Evolutionary conservation across 1,140 invertebrate genomes (phyloP), one percentile per base, ranked within the genome.

Genomic region (Euura lappo): DNA sequence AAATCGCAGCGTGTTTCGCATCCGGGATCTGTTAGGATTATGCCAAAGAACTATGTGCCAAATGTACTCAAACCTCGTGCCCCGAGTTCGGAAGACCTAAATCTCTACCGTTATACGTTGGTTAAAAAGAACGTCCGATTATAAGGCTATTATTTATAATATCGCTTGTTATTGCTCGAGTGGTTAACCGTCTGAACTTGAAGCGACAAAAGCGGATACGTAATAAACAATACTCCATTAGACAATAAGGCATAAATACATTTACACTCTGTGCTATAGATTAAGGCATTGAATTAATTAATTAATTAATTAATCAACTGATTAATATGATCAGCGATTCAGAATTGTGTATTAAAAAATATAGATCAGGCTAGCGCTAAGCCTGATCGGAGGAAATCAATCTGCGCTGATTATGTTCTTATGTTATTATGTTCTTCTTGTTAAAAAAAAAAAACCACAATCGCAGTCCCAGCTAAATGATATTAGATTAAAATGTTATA

Each of bases 61-160:
- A 60, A 60, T 60, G 51, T 60, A 60, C 51, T 60, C 13, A 60
- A 60, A 60, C 13, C 51, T 60, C 51, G 51, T 60, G 51, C 51
- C 51, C 28, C 28, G 3, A 5, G 13, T 60, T 60, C 51, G 13
- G 51, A 60, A 11, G 13, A 6, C 13, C 51, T 11, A 60, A 60
- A 60, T 60, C 2, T 60, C 13, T 60, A 28, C 6, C 51, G 51
- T 28, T 28, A 28, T 28, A 28, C 28, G 28, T 28, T 28, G 28
- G 28, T 28, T 28, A 1, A 28, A 28, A 28, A 0, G 28, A 28
- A 28, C 28, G 28, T 28, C 28, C 28, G 28, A 28, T 28, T 28
- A 28, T 28, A 28, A 28, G 0, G 28, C 28, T 28, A 28, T 28
- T 7, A 60, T n/a, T 11, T 60, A 60, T 6, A n/a, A 60, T 6